Conservation (phyloP, 2,113 vertebrate genomes). For the Hypocryptadius cinnamomeus region DNA sequence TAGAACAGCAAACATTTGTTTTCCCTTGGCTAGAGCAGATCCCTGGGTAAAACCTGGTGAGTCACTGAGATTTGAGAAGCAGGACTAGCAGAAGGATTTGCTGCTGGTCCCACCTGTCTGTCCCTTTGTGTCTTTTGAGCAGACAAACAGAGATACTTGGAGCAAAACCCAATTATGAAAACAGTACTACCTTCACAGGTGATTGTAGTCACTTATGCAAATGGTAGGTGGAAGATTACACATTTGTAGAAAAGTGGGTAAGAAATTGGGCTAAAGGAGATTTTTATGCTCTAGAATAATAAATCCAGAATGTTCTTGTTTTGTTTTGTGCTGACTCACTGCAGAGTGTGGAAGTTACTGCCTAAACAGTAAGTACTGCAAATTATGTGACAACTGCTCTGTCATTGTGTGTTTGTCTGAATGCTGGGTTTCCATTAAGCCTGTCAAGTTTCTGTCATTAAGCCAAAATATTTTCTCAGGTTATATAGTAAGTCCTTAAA, state of each 20-base stretch:
- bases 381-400: neutral
- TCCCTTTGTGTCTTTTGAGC: neutral
- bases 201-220: neutral
- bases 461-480: neutral
- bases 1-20: neutral
- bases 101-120: neutral
- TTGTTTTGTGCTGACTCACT: constrained; percentile 75
- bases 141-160: neutral
- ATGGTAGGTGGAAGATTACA: neutral
- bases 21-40: neutral
- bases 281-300: neutral
- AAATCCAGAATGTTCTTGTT: constrained; percentile 56
- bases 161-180: neutral
- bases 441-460: neutral
- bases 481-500: neutral
- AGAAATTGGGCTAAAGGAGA: neutral
- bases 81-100: neutral
- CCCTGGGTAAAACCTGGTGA: neutral
- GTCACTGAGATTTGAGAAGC: neutral
- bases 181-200: neutral
- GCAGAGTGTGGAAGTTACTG: constrained; percentile 97
- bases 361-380: constrained; percentile 90
- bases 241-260: neutral
- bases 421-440: neutral
- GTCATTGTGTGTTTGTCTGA: neutral